Base-by-base conservation (phyloP, 1,140 invertebrate species). In the Oscheius sp. region DNA sequence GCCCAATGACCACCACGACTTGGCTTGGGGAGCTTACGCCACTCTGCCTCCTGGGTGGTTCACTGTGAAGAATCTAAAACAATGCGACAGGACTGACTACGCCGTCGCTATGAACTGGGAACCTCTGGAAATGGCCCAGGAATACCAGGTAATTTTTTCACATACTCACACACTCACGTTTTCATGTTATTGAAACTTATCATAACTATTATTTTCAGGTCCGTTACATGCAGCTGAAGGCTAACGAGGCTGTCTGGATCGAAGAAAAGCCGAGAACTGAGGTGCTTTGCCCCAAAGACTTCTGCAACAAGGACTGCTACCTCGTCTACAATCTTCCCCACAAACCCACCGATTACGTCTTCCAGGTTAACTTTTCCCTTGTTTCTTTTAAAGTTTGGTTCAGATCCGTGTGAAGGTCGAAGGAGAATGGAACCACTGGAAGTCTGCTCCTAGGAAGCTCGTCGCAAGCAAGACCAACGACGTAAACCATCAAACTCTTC, bases 31-130 rank as follows among this genome's bases (percentile, higher is more conserved):
- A 28, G 81, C 79, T 31, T 83, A 81, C 46, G 82, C 83, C 28
- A 83, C 82, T 32, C 73, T 83, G 52, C 82, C 81, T 29, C 80
- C 81, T 20, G 82, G 82, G n/a, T 83, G 83, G 79, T 84, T 79
- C 67, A 63, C 82, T 46, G 79, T 80, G 29, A 79, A 75, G 65
- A 83, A 83, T 73, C 67, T 84, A n/a, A 79, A 78, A 23, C 78
- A 84, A 63, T 83, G 82, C 67, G 82, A 83, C 63, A 68, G 76
- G 61, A 83, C 83, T 3, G 68, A 78, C 34, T 78, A 72, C 68
- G 82, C 82, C 45, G 79, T 78, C 29, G 81, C 83, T 15, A 79
- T 83, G 74, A 82, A 76, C 38, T 84, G 81, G 80, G 81, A 84
- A 29, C 82, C 82, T 29, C 75, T 83, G 4, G 81, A 82, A 31